These are phyloP conservation scores for Drosophila neutralis DNA, from an alignment of 2,888 invertebrate genomes.

Conservation along the genomic window DNA sequence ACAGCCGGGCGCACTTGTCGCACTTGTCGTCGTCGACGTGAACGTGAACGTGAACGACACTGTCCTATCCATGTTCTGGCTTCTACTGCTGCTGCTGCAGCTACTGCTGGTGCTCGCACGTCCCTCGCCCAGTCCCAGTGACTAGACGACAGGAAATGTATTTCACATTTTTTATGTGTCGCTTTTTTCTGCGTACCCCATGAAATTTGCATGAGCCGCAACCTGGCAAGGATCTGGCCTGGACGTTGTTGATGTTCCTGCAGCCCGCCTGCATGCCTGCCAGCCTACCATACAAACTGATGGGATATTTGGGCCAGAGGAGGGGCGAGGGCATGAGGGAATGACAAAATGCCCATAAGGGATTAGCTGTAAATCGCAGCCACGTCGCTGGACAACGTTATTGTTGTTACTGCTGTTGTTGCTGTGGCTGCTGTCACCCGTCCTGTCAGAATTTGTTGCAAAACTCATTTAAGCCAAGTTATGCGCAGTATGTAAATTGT, in stretches of 20 bases:
- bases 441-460: constrained; percentile 76
- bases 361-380: constrained; percentile 83
- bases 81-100: constrained; percentile 29
- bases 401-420: constrained; percentile 9
- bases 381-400: constrained; percentile 56
- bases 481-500: constrained; percentile 84
- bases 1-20: constrained; percentile 68
- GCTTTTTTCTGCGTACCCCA: constrained; percentile 70
- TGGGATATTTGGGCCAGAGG: constrained; percentile 8
- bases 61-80: constrained; percentile 49
- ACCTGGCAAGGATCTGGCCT: constrained; percentile 51
- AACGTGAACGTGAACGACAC: constrained; percentile 15
- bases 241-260: constrained; percentile 17
- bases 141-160: constrained; percentile 84
- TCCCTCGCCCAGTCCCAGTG: constrained; percentile 37
- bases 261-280: constrained; percentile 16
- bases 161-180: constrained; percentile 81
- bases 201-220: constrained; percentile 84
- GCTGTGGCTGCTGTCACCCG: constrained; percentile 34
- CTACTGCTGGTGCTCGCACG: constrained; percentile 29
- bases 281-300: constrained; percentile 15
- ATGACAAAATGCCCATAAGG: constrained; percentile 84
- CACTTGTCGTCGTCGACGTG: constrained; percentile 58
- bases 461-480: constrained; percentile 81
- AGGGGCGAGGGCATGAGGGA: constrained; percentile 8